Conservation (phyloP, 2,888 invertebrate species). For the Deladenus siricidicola region DNA sequence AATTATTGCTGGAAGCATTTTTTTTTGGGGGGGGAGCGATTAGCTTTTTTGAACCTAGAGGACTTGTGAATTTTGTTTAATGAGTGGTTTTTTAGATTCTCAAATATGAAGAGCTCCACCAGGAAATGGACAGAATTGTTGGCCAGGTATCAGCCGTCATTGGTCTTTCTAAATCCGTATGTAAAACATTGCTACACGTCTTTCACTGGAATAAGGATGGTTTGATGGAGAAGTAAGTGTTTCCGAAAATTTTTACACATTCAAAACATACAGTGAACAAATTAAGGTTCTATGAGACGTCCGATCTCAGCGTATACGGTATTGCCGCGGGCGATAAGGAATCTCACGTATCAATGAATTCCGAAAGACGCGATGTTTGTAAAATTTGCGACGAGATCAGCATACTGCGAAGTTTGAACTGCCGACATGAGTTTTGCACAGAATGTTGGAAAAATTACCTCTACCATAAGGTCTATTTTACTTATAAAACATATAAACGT, state of each 20-base stretch:
- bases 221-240: slow-evolving; percentile 79
- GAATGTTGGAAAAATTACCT: slow-evolving; percentile 94
- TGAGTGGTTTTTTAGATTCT: slow-evolving; percentile 36
- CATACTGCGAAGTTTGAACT: slow-evolving; percentile 68
- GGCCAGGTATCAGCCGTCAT: slow-evolving; percentile 91
- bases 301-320: slow-evolving; percentile 86
- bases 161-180: slow-evolving; percentile 58
- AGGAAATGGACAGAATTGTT: slow-evolving; percentile 93
- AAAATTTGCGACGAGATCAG: slow-evolving; percentile 34
- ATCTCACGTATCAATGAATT: slow-evolving; percentile 3
- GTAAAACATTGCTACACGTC: slow-evolving; percentile 84
- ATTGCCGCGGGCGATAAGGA: slow-evolving; percentile 53
- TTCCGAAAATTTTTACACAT: too few relatives aligned
- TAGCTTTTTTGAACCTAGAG: too few relatives aligned
- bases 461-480: slow-evolving; percentile 78
- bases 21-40: too few relatives aligned
- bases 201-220: slow-evolving; percentile 99
- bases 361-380: slow-evolving; percentile 22
- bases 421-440: slow-evolving; percentile 90
- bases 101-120: slow-evolving; percentile 81
- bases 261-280: too few relatives aligned
- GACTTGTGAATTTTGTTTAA: too few relatives aligned
- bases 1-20: too few relatives aligned
- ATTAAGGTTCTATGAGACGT: slow-evolving; percentile 68
- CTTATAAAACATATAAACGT: background rate